phyloP scores from a whole-genome alignment of 2,888 invertebrate genomes.

The Dromius quadrimaculatus region DNA sequence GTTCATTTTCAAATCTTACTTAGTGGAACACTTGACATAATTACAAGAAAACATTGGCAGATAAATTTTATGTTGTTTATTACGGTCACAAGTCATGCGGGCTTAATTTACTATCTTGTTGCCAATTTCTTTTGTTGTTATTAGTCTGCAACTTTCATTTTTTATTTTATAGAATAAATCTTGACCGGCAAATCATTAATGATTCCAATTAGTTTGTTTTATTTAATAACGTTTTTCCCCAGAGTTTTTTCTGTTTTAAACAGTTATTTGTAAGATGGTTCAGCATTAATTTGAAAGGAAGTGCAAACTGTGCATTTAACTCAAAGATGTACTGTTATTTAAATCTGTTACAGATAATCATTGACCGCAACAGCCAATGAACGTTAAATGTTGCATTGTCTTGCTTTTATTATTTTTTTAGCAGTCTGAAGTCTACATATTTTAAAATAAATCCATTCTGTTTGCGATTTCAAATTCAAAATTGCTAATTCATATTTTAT shows the following conservation, averaged over 20 bases:
- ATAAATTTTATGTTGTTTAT: conserved; percentile 30
- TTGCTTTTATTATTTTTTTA: conserved; percentile 1
- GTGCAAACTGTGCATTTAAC: conserved; percentile 1
- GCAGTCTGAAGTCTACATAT: too few relatives aligned
- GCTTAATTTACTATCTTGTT: conserved; percentile 16
- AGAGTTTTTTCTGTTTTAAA: conserved; percentile 2
- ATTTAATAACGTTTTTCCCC: background rate
- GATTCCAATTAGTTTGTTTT: conserved; percentile 7
- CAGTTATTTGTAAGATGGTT: conserved; percentile 29
- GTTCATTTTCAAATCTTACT: conserved; percentile 23
- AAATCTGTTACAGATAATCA: conserved; percentile 27
- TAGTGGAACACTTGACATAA: conserved; percentile 30
- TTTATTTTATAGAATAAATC: conserved; percentile 10
- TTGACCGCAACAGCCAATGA: conserved; percentile 21
- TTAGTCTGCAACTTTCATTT: conserved; percentile 9
- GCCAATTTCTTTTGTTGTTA: conserved; percentile 1
- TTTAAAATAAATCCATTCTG: too few relatives aligned
- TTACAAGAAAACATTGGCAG: conserved; percentile 29
- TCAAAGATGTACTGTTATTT: conserved; percentile 31
- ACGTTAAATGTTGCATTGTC: conserved; percentile 14
- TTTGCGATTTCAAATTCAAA: too few relatives aligned
- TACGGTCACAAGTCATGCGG: conserved; percentile 22
- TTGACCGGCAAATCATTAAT: conserved; percentile 18
- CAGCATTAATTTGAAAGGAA: background rate
- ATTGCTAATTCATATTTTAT: too few relatives aligned